Conservation (phyloP, 2,113 vertebrate species). For the Solea solea region DNA sequence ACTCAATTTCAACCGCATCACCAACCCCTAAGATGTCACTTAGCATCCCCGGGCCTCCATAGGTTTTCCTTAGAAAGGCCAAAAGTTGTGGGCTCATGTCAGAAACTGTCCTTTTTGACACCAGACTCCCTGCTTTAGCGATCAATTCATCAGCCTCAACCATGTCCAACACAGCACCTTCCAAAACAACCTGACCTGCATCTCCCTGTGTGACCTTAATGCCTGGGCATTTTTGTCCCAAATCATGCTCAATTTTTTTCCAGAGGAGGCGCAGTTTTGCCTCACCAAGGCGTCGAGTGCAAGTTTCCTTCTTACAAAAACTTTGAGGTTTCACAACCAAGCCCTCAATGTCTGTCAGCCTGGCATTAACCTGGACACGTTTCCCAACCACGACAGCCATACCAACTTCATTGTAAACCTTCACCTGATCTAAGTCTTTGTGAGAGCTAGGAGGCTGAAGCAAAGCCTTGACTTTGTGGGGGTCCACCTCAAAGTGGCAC, state of each 20-base stretch:
- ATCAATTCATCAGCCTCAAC: conserved; percentile 43
- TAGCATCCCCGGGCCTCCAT: conserved; percentile 28
- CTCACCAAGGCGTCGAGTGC: conserved; percentile 32
- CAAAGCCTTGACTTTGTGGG: conserved; percentile 40
- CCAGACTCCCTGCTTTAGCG: background rate
- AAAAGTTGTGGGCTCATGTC: conserved; percentile 38
- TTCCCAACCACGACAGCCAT: conserved; percentile 47
- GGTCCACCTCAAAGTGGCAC: conserved; percentile 26
- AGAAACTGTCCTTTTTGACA: conserved; percentile 40
- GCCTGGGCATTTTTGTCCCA: conserved; percentile 28
- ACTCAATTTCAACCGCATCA: conserved; percentile 44
- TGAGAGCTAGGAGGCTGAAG: background rate
- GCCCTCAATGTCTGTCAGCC: background rate
- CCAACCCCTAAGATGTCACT: conserved; percentile 30
- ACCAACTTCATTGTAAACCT: conserved; percentile 12
- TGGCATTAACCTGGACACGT: background rate
- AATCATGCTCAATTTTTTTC: conserved; percentile 36
- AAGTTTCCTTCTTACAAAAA: conserved; percentile 16
- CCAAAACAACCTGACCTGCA: conserved; percentile 42
- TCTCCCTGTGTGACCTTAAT: conserved; percentile 36
- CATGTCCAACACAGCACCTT: conserved; percentile 49
- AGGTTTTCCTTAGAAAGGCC: conserved; percentile 49
- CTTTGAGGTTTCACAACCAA: background rate
- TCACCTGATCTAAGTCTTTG: conserved; percentile 21
- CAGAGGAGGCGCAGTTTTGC: conserved; percentile 62